Conservation (phyloP, 2,888 invertebrate genomes). For the Invenusta paracnida region DNA sequence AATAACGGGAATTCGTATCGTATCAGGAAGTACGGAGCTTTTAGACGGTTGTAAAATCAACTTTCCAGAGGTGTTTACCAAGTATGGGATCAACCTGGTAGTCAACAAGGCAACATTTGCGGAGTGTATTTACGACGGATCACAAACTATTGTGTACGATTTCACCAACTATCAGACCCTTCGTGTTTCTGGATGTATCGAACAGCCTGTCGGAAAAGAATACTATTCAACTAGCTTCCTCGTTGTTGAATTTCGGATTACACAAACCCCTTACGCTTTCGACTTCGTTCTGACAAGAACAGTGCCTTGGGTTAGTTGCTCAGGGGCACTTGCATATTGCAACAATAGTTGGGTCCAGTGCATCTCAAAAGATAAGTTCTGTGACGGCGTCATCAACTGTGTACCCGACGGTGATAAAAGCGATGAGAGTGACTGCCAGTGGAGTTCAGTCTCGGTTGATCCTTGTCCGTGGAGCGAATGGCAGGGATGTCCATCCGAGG, state of each 20-base stretch:
- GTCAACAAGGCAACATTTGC: neutral
- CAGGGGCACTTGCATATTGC: neutral
- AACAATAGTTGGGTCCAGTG: neutral
- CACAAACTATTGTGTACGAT: neutral
- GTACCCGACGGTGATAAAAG: neutral
- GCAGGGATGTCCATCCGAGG: neutral
- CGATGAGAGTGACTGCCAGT: neutral
- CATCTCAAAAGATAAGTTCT: neutral
- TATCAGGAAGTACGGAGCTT: too few relatives aligned
- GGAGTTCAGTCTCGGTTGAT: neutral
- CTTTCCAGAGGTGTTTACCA: too few relatives aligned
- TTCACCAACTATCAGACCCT: neutral
- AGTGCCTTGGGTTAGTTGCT: neutral
- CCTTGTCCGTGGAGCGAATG: neutral
- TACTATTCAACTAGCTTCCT: neutral
- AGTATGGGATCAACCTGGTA: neutral
- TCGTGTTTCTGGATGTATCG: neutral
- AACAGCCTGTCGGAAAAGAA: neutral
- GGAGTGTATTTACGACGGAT: neutral
- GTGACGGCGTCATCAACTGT: neutral
- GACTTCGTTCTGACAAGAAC: neutral
- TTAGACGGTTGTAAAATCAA: too few relatives aligned
- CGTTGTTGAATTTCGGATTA: neutral
- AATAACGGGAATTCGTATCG: too few relatives aligned
- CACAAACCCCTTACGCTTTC: neutral